These are phyloP conservation scores for Penaeus indicus DNA, from an alignment of 1,140 invertebrate species.

Conservation along the genomic window DNA sequence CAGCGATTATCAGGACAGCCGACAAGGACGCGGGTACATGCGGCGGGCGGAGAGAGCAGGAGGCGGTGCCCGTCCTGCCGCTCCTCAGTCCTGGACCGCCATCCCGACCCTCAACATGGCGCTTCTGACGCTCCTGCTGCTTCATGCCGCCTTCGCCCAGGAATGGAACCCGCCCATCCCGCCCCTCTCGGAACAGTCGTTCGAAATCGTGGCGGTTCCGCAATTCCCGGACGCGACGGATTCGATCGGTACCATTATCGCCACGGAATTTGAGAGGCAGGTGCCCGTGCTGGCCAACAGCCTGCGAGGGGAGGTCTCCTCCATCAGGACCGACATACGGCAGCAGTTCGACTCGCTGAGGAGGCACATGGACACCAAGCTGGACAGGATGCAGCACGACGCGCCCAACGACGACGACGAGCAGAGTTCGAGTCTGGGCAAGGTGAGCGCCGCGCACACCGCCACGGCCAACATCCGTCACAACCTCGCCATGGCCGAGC, in stretches of 20 bases:
- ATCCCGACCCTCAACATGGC: neutral
- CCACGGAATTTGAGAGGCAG: slow-evolving; percentile 53
- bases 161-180: too few species aligned
- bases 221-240: neutral
- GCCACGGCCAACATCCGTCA: slow-evolving; percentile 47
- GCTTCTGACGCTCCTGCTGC: neutral
- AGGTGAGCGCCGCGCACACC: neutral
- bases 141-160: slow-evolving; percentile 14
- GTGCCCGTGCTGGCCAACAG: slow-evolving; percentile 53
- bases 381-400: slow-evolving; percentile 55
- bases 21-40: too few species aligned
- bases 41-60: too few species aligned
- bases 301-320: slow-evolving; percentile 44
- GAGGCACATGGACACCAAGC: slow-evolving; percentile 53
- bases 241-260: slow-evolving; percentile 35
- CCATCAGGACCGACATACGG: slow-evolving; percentile 46
- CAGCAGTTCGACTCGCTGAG: slow-evolving; percentile 56
- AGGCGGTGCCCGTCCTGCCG: too few species aligned
- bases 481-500: slow-evolving; percentile 55
- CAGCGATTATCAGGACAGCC: too few species aligned
- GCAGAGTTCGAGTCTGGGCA: neutral
- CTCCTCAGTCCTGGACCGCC: too few species aligned
- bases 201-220: neutral
- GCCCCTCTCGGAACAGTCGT: too few species aligned
- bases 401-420: slow-evolving; percentile 26